Conservation (phyloP, 1,140 invertebrate species). For the Manduca sexta region DNA sequence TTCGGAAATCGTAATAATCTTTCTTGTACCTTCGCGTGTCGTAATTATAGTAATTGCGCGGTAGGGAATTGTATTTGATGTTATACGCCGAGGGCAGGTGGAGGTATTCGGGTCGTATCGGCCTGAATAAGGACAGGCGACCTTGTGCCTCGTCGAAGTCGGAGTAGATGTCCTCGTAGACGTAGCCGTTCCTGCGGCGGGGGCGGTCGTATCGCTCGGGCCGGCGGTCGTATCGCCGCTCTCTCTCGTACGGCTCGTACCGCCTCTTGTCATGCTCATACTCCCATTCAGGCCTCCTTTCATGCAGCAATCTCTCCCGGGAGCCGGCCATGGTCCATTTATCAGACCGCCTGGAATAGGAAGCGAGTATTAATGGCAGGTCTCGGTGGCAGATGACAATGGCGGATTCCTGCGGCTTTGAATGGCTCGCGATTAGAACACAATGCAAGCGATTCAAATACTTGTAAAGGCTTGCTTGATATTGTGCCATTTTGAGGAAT, state of each 20-base stretch:
- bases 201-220: conserved; percentile 31
- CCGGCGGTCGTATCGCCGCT: conserved; percentile 21
- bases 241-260: conserved; percentile 18
- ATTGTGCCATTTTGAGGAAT: no score
- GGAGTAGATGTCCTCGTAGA: conserved; percentile 69
- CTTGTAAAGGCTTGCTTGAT: no score
- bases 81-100: conserved; percentile 55
- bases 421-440: no score
- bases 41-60: conserved; percentile 51
- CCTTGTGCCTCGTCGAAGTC: conserved; percentile 66
- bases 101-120: conserved; percentile 67
- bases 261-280: conserved; percentile 38
- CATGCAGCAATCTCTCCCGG: conserved; percentile 53
- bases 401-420: no score
- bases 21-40: conserved; percentile 47
- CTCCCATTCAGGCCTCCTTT: conserved; percentile 38
- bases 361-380: conserved; percentile 45
- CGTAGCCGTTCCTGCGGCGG: conserved; percentile 63
- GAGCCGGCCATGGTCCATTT: conserved; percentile 57
- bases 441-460: no score
- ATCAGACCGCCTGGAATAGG: conserved; percentile 44
- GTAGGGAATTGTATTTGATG: conserved; percentile 56
- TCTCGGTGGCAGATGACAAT: neutral
- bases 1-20: conserved; percentile 64
- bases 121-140: conserved; percentile 60